A percentile compares a stretch with the other conserved stretches of the same genome.
phyloP scores from a whole-genome alignment of 2,888 invertebrate species.

The Drosophila longiperda region DNA sequence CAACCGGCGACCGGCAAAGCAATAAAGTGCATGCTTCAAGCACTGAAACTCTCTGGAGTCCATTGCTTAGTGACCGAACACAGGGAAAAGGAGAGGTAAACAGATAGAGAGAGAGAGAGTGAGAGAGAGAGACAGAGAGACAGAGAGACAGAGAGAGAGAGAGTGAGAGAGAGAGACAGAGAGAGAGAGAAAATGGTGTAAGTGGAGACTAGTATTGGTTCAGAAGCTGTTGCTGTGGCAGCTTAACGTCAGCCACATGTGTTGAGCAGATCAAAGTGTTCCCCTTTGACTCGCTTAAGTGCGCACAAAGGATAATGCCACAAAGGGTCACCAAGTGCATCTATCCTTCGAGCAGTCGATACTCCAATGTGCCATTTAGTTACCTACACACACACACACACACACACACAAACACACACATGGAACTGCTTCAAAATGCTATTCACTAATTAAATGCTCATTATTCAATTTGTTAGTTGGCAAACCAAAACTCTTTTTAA shows the following conservation, averaged over 20 bases:
- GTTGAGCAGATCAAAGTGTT: slow-evolving; percentile 68
- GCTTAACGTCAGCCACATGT: slow-evolving; percentile 44
- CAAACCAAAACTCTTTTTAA: background rate
- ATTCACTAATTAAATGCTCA: slow-evolving; percentile 25
- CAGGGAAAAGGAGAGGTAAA: background rate
- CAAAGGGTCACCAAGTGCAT: slow-evolving; percentile 44
- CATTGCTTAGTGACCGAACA: slow-evolving; percentile 75
- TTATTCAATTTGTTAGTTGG: background rate
- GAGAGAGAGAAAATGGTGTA: background rate
- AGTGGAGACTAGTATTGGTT: background rate
- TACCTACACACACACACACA: background rate
- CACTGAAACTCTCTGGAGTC: slow-evolving; percentile 35
- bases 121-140: background rate
- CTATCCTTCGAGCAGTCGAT: slow-evolving; percentile 2
- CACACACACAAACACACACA: background rate
- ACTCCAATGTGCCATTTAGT: slow-evolving; percentile 29
- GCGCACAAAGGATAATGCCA: slow-evolving; percentile 56
- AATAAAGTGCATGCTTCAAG: slow-evolving; percentile 66
- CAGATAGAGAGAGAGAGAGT: background rate
- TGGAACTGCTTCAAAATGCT: slow-evolving; percentile 1
- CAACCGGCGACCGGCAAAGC: slow-evolving; percentile 49
- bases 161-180: background rate
- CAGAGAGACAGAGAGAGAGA: background rate
- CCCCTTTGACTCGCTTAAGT: slow-evolving; percentile 65
- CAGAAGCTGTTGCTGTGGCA: slow-evolving; percentile 29